A percentile compares a stretch with the other conserved stretches of the same genome.
phyloP scores from a whole-genome alignment of 2,797 vertebrate genomes.

The Manis pentadactyla region DNA sequence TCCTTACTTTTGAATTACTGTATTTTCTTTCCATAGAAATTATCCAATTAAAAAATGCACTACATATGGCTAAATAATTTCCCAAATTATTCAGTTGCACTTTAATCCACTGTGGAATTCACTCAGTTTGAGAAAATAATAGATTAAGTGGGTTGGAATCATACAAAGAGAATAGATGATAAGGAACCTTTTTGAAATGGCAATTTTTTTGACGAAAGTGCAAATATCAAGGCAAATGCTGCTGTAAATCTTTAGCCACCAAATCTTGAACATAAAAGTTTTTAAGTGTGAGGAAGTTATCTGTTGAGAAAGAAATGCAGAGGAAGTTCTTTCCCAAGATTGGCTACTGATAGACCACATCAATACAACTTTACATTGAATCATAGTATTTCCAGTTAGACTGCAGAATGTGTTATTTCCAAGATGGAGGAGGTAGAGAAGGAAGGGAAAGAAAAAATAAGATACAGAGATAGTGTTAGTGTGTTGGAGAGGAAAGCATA shows the following conservation, averaged over 20 bases:
- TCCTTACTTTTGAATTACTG: neutral
- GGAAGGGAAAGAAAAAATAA: rapidly evolving
- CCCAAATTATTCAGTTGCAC: neutral
- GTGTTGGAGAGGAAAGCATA: neutral
- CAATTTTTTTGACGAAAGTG: neutral
- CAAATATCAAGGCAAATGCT: neutral
- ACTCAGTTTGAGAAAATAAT: neutral
- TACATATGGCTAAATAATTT: neutral
- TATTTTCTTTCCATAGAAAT: neutral
- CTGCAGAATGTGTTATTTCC: neutral
- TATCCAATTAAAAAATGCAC: neutral
- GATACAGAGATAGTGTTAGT: neutral
- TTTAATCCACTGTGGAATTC: neutral
- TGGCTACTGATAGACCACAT: neutral
- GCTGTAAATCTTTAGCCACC: neutral
- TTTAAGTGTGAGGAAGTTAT: neutral
- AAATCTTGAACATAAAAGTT: neutral
- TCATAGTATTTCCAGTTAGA: neutral
- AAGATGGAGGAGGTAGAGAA: neutral
- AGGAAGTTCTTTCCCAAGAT: neutral
- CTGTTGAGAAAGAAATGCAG: neutral
- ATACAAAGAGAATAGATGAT: neutral
- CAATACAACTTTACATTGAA: neutral
- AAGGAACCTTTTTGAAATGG: neutral
- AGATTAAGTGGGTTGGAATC: neutral